phyloP scores from a whole-genome alignment of 2,888 invertebrate genomes.

The Orchesellides sinensis region DNA sequence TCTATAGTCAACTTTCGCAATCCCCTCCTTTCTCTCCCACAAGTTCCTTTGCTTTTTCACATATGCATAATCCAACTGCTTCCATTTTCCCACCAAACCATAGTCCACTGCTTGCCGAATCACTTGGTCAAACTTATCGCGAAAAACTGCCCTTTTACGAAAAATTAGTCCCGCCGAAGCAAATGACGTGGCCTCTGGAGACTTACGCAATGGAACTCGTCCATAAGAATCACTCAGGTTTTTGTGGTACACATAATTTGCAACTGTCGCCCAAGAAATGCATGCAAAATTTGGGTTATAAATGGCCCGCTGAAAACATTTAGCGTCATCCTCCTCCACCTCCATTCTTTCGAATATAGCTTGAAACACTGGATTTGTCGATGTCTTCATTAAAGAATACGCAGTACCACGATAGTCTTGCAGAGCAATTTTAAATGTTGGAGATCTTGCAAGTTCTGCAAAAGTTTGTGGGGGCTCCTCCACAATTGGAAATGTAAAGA shows the following conservation, averaged over 20 bases:
- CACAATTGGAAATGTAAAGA: conserved; percentile 60
- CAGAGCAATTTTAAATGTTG: conserved; percentile 55
- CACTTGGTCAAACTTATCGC: conserved; percentile 45
- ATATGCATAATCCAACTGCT: conserved; percentile 41
- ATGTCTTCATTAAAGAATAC: conserved; percentile 56
- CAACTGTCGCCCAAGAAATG: conserved; percentile 54
- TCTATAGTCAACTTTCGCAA: conserved; percentile 29
- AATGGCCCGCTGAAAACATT: conserved; percentile 58
- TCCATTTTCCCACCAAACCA: conserved; percentile 60
- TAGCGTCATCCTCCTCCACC: conserved; percentile 55
- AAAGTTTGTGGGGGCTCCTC: conserved; percentile 64
- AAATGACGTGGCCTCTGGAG: conserved; percentile 35
- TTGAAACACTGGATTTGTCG: conserved; percentile 60
- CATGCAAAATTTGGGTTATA: conserved; percentile 37
- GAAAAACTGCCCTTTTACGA: conserved; percentile 49
- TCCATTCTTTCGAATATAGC: conserved; percentile 57
- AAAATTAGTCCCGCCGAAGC: conserved; percentile 41
- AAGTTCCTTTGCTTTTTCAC: conserved; percentile 33
- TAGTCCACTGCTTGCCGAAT: too few relatives aligned
- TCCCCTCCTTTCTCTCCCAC: conserved; percentile 54
- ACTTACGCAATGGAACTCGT: conserved; percentile 47
- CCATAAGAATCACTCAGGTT: conserved; percentile 63
- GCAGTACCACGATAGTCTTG: conserved; percentile 68
- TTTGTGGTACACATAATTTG: conserved; percentile 41
- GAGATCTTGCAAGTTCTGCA: conserved; percentile 58